A percentile compares a stretch with the other conserved stretches of the same genome.
Evolutionary conservation across 1,140 invertebrate genomes (phyloP).

Genomic region (Anastrepha ludens): DNA sequence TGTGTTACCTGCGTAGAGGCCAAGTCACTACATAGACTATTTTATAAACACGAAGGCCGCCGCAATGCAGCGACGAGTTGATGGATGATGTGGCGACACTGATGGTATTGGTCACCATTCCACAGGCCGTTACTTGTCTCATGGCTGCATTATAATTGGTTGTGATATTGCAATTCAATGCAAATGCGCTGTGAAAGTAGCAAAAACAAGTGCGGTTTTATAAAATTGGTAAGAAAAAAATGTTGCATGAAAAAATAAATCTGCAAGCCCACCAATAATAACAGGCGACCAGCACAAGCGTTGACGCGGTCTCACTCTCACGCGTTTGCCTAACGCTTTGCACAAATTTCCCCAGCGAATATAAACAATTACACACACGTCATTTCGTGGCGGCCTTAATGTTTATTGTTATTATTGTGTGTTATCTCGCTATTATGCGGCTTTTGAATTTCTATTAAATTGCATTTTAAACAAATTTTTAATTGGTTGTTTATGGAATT

Average conservation of each 20-base stretch:
- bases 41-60: background rate
- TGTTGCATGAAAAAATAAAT: background rate
- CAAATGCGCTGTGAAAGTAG: background rate
- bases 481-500: slow-evolving; percentile 27
- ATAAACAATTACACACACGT: background rate
- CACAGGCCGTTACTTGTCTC: too few species aligned
- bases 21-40: background rate
- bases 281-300: background rate
- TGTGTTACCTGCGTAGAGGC: background rate
- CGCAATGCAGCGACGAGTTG: background rate
- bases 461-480: slow-evolving; percentile 26
- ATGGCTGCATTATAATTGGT: slow-evolving; percentile 15
- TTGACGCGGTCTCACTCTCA: background rate
- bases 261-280: background rate
- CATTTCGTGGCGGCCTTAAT: background rate
- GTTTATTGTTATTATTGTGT: slow-evolving; percentile 26
- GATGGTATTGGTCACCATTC: too few species aligned
- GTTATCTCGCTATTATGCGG: slow-evolving; percentile 43
- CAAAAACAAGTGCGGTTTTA: background rate
- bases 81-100: too few species aligned
- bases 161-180: slow-evolving; percentile 34
- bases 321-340: background rate
- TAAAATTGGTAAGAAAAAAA: background rate
- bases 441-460: slow-evolving; percentile 40
- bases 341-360: background rate